Base-by-base conservation (phyloP, 2,888 invertebrate species). In the Drosophila quinaria region DNA sequence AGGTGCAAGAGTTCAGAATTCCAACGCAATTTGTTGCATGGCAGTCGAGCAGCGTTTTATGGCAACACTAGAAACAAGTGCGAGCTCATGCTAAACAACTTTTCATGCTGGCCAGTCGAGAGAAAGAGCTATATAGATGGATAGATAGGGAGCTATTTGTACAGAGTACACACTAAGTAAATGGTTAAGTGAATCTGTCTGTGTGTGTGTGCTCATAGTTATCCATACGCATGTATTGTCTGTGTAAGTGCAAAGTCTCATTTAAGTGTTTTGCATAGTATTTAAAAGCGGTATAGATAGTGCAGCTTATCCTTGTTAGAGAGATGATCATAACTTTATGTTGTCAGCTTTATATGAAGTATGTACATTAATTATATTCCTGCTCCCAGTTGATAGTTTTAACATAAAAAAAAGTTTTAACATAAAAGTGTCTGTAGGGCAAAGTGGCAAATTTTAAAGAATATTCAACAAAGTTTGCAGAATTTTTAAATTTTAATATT, bases 1-100 rank as follows among this genome's bases (percentile, higher is more conserved):
- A 89, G 83, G 89, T 87, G 89, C 77, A 80, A 67, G 74, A 87
- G 87, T 86, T 89, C 89, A 86, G 71, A 56, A 54, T 76, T 71
- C 70, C 86, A 88, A 86, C 68, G 74, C 84, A 83, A 83, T 89
- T 89, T 89, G 89, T 83, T 82, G 87, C 88, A 64, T 77, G 56
- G 63, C 82, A 81, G 82, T 74, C 71, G 86, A 72, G 81, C 73
- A 65, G 52, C 68, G 62, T 85, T 81, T 81, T 82, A 72, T 82
- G 80, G 68, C 80, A 74, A 65, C 49, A 49, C 64, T 25, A 51
- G 60, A 42, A 60, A 58, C 35, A 64, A 60, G 50, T 39, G 35
- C 39, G 25, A 50, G 29, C 47, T 49, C 37, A 17, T 51, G 33
- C 46, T 46, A 55, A 37, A 50, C 44, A 62, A 50, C 31, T 54